phyloP scores from a whole-genome alignment of 2,888 invertebrate genomes.

The Mesorhabditis belari region DNA sequence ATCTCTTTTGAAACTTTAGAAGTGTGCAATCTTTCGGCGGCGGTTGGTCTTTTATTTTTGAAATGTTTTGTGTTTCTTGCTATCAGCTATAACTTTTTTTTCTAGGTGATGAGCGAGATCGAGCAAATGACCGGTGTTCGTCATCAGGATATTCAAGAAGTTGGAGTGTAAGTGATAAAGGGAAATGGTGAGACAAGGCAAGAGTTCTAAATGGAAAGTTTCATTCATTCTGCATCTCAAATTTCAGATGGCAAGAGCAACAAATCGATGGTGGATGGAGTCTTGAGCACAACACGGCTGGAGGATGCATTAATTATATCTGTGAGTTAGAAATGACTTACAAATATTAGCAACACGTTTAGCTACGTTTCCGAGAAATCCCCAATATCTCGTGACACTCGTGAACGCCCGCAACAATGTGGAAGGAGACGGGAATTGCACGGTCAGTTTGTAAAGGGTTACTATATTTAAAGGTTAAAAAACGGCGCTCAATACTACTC shows the following conservation, averaged over 20 bases:
- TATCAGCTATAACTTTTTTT: not conserved
- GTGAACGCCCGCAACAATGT: constrained; percentile 70
- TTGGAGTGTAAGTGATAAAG: not conserved
- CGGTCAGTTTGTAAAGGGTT: constrained; percentile 59
- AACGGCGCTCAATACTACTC: too few relatives aligned
- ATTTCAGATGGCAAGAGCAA: constrained; percentile 19
- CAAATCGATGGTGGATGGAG: constrained; percentile 82
- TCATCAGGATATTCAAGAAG: not conserved
- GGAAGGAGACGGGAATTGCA: constrained; percentile 71
- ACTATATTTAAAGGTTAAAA: too few relatives aligned
- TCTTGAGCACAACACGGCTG: constrained; percentile 75
- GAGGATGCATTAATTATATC: constrained; percentile 21
- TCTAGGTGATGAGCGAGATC: constrained; percentile 66
- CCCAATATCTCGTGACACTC: constrained; percentile 79
- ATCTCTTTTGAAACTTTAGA: constrained; percentile 77
- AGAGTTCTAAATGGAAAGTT: not conserved
- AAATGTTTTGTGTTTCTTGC: not conserved
- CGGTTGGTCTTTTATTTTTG: constrained; percentile 54
- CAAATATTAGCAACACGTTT: constrained; percentile 55
- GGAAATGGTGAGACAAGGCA: constrained; percentile 3
- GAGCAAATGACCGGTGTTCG: constrained; percentile 47
- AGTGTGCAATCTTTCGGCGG: constrained; percentile 90
- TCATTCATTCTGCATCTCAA: not conserved
- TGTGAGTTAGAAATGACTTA: not conserved
- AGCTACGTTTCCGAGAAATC: constrained; percentile 88